Base-by-base conservation (phyloP, 2,888 invertebrate genomes). In the Meteorus cinctellus region DNA sequence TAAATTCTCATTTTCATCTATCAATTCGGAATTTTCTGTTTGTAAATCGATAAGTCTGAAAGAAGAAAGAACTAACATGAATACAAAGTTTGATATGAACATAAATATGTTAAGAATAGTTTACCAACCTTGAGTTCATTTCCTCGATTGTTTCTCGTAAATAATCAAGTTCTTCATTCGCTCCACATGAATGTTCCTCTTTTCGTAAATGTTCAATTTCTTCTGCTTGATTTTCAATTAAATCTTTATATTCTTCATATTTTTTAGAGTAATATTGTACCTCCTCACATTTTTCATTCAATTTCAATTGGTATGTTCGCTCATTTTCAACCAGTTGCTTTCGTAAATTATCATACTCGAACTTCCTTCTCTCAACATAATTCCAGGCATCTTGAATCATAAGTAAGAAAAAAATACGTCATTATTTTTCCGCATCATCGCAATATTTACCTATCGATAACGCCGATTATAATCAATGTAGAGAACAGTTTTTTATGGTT, bases 361-460 rank as follows among this genome's bases (percentile, higher is more conserved):
- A 41, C 6, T 51, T 41, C 0, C 55, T 8, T 55, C 55, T 71
- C 55, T 45, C 48, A 55, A 68, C 27, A n/a, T 60, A 59, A 45
- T 71, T 45, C n/a, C 75, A 71, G 27, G 66, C 75, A 59, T 45
- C 67, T 71, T 14, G 10, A 63, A 75, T 70, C 34, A 70, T 10
- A 63, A 45, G 14, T 29, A 36, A 34, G 8, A 14, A 34, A 34
- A 34, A 31, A 60, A n/a, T 41, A 60, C 34, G 16, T 70, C n/a
- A 60, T 60, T 41, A 48, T 3, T 67, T 55, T 55, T 55, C n/a
- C 10, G n/a, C 55, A n/a, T 55, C 55, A 55, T 19, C 8, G 55
- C 8, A 55, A 19, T 55, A 55, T 19, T 55, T 19, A 55, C 55
- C 19, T 55, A 19, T 19, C 8, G 19, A 55, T 19, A 19, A 55